Base-by-base conservation (phyloP, 2,888 invertebrate genomes). In the Lepidocyrtoides sp. region DNA sequence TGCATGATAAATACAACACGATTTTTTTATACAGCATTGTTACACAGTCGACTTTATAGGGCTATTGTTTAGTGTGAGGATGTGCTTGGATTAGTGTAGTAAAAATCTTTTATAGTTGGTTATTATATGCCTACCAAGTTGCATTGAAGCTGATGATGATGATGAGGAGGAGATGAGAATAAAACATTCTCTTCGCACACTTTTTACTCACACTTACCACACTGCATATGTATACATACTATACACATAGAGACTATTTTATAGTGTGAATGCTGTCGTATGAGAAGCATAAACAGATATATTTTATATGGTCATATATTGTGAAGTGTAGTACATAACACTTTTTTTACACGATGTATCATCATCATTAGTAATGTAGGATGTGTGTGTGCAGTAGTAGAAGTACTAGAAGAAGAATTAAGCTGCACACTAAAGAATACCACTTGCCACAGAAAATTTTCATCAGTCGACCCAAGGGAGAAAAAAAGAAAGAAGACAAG, bases 401-500 rank as follows among this genome's bases (percentile, higher is more conserved):
- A n/a, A n/a, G n/a, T n/a, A n/a, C 36, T 36, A 5, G 48, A 48
- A 48, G 48, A 8, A 2, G 17, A 57, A n/a, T n/a, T n/a, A n/a
- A n/a, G n/a, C n/a, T n/a, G 57, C 20, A 57, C 10, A 10, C 20
- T 20, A 20, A 5, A 57, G 57, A 17, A 20, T 57, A 57, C 17
- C 23, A 20, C 57, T 20, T 10, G 20, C 17, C 12, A 57, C 4
- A 57, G 57, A 57, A 57, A 12, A n/a, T 57, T 51, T 51, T 57
- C 20, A 57, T 57, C 57, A 4, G 57, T 20, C 57, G 57, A 66
- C 32, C 32, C 29, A 66, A 17, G 66, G 29, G 14, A 32, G n/a
- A 63, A 66, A 60, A 32, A 32, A n/a, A n/a, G 32, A 66, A 66
- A 32, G 32, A 66, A 66, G 66, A 66, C 66, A 32, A 66, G 66